These are phyloP conservation scores for Engraulis encrasicolus DNA, from an alignment of 2,113 vertebrate species.

Conservation along the genomic window DNA sequence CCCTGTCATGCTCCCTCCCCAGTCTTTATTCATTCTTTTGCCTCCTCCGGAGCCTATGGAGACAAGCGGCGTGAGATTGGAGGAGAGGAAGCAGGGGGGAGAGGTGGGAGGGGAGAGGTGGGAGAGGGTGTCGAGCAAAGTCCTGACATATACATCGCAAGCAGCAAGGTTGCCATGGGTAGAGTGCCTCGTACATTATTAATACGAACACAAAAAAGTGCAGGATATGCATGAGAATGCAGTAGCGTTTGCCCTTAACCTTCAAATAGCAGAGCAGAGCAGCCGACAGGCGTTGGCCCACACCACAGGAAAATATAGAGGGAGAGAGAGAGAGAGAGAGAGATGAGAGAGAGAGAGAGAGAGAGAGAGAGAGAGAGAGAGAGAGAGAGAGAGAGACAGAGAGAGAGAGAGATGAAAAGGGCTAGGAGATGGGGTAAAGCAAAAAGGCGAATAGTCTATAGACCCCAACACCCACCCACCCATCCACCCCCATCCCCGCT, in stretches of 20 bases:
- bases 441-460: too few species aligned
- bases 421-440: background rate
- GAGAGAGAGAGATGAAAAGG: background rate
- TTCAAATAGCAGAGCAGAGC: constrained; percentile 37
- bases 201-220: constrained; percentile 39
- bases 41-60: constrained; percentile 28
- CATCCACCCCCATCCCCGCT: too few species aligned
- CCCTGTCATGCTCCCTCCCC: background rate
- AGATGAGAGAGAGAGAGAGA: background rate
- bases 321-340: constrained; percentile 2
- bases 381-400: constrained; percentile 9
- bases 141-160: constrained; percentile 36
- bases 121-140: background rate
- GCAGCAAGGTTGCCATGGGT: constrained; percentile 49
- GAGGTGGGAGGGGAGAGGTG: background rate
- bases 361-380: background rate
- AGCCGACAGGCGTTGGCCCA: background rate
- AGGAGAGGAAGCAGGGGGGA: background rate
- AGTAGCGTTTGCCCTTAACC: constrained; percentile 52
- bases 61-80: constrained; percentile 11
- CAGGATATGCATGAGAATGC: constrained; percentile 49
- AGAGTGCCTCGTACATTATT: constrained; percentile 53
- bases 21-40: background rate
- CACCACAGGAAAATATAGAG: constrained; percentile 1
- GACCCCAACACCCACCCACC: too few species aligned